Base-by-base conservation (phyloP, 1,140 invertebrate genomes). In the Tetramorium simillimum region DNA sequence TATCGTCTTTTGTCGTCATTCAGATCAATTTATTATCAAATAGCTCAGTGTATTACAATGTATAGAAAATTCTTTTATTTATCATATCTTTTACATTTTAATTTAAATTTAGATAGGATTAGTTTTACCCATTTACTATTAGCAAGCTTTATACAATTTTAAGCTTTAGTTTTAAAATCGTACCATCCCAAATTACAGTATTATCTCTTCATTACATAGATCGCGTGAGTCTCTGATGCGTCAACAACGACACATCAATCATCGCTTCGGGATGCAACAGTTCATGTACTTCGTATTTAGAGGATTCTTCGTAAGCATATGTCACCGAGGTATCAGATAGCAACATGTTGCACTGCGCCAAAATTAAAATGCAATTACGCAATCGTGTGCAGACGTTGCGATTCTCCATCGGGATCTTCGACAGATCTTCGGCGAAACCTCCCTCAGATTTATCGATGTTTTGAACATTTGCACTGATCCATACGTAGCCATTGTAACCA, bases 401-500 rank as follows among this genome's bases (percentile, higher is more conserved):
- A 85, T 98, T 98, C 24, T 95, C 93, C 84, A 95, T 95, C 9
- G 96, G 95, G 63, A 99, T 96, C 3, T 96, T 96, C 12, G 97
- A 97, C n/a, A 98, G 94, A 95, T 98, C 97, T 91, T 98, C 97
- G 3, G 97, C 96, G 92, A 98, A 98, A 18, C 98, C 98, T 73
- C 98, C 98, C 58, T 97, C 96, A 49, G 97, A 97, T 40, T 97
- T 96, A 88, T 97, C 97, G 14, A 97, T 96, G 9, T 96, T 95
- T 21, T 94, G 95, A 56, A 95, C 93, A 70, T 96, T 97, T 18
- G 98, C 98, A 78, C 97, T 97, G 69, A 99, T 98, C 98, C 99
- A 99, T 75, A 99, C 97, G 90, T 97, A 99, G 0, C 99, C 99
- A 95, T 99, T 99, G 91, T 98, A 99, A 10, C 99, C 99, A 10